Evolutionary conservation across 1,140 invertebrate genomes (phyloP).

Genomic region (Ceratosolen fusciceps): DNA sequence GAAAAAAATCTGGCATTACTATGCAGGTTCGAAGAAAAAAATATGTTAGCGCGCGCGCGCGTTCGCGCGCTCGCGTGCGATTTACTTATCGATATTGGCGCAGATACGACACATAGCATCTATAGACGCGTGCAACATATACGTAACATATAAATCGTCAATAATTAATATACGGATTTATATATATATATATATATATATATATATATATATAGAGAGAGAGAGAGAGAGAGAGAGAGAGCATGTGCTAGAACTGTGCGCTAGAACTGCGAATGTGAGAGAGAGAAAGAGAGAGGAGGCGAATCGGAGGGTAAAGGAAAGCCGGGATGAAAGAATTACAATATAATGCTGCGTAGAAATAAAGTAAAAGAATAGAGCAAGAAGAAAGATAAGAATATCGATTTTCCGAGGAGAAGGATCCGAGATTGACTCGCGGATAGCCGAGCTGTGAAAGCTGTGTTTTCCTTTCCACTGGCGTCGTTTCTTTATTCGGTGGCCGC

Average conservation of each 20-base stretch:
- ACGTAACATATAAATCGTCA: not conserved
- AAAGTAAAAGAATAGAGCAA: not conserved
- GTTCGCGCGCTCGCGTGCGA: not conserved
- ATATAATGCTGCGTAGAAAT: not conserved
- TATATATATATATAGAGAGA: not conserved
- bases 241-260: too few relatives aligned
- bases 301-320: not conserved
- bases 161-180: not conserved
- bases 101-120: not conserved
- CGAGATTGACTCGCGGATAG: not conserved
- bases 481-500: not conserved
- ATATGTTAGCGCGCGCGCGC: not conserved
- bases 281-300: not conserved
- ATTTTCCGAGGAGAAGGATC: not conserved
- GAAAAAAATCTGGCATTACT: conserved; percentile 43
- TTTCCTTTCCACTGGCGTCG: conserved; percentile 19
- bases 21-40: not conserved
- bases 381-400: not conserved
- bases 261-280: not conserved
- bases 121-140: not conserved
- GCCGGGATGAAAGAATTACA: not conserved
- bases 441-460: not conserved
- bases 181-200: not conserved
- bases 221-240: not conserved
- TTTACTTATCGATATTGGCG: not conserved